Conservation (phyloP, 1,140 invertebrate genomes). For the Drosophila asahinai region DNA sequence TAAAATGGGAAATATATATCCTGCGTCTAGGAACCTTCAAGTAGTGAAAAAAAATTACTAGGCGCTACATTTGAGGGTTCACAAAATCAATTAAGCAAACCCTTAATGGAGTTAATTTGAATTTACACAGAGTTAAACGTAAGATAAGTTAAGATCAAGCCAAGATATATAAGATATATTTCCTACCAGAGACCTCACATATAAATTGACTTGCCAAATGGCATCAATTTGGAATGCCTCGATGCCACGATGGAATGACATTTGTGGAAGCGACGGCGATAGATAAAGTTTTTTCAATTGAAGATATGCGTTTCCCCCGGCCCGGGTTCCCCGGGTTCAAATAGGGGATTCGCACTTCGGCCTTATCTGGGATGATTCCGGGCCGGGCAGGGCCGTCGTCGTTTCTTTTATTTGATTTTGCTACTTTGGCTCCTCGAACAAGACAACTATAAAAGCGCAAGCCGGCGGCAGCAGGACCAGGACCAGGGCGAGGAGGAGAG, state of each 20-base stretch:
- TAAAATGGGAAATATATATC: background rate
- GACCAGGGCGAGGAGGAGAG: background rate
- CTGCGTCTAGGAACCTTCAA: background rate
- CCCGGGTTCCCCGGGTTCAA: background rate
- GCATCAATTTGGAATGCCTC: background rate
- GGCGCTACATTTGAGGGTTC: too few relatives aligned
- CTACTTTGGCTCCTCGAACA: slow-evolving; percentile 54
- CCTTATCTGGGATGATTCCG: slow-evolving; percentile 26
- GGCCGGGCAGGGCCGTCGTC: background rate
- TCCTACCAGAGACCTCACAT: background rate
- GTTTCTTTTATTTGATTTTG: slow-evolving; percentile 59
- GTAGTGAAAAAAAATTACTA: too few relatives aligned
- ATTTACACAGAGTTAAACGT: too few relatives aligned
- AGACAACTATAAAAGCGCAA: slow-evolving; percentile 77
- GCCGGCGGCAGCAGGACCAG: background rate
- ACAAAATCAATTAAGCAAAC: too few relatives aligned
- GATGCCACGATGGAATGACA: background rate
- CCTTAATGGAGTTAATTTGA: too few relatives aligned
- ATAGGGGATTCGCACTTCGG: slow-evolving; percentile 28
- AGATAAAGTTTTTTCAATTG: slow-evolving; percentile 15
- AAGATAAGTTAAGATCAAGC: too few relatives aligned
- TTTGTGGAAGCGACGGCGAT: background rate
- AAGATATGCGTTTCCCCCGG: background rate
- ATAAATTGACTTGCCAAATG: slow-evolving; percentile 11
- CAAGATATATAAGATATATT: too few relatives aligned